Conservation (phyloP, 1,140 invertebrate species). For the Polypedilum vanderplanki region DNA sequence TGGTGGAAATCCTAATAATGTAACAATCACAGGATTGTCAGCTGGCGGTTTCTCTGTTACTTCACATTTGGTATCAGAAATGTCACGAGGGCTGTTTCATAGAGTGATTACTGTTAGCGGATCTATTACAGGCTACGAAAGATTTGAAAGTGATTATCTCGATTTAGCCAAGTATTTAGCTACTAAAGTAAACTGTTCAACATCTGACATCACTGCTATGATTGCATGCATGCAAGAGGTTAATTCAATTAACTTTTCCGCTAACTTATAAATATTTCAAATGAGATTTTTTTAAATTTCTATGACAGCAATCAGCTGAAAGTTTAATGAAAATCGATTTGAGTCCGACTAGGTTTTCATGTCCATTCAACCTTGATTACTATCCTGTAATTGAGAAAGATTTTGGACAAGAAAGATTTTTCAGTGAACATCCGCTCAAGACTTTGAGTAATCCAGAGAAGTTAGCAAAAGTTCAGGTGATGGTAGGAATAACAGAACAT, state of each 20-base stretch:
- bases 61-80: constrained; percentile 45
- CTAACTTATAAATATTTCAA: not conserved
- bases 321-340: not conserved
- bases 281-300: not conserved
- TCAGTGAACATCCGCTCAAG: not conserved
- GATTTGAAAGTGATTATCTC: not conserved
- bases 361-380: not conserved
- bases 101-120: constrained; percentile 45
- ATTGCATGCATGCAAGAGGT: not conserved
- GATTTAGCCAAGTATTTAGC: not conserved
- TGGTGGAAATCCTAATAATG: constrained; percentile 51
- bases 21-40: constrained; percentile 50
- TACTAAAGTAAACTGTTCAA: not conserved
- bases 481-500: constrained; percentile 19
- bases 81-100: constrained; percentile 49
- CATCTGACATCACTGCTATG: not conserved
- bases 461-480: not conserved
- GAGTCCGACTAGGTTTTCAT: not conserved
- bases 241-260: not conserved
- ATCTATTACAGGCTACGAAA: constrained; percentile 30
- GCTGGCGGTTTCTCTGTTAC: constrained; percentile 45
- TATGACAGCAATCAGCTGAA: not conserved
- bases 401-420: constrained; percentile 28
- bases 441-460: not conserved
- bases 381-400: constrained; percentile 19